A percentile compares a stretch with the other conserved stretches of the same genome.
phyloP scores from a whole-genome alignment of 2,797 vertebrate genomes.

The Myotis daubentonii region DNA sequence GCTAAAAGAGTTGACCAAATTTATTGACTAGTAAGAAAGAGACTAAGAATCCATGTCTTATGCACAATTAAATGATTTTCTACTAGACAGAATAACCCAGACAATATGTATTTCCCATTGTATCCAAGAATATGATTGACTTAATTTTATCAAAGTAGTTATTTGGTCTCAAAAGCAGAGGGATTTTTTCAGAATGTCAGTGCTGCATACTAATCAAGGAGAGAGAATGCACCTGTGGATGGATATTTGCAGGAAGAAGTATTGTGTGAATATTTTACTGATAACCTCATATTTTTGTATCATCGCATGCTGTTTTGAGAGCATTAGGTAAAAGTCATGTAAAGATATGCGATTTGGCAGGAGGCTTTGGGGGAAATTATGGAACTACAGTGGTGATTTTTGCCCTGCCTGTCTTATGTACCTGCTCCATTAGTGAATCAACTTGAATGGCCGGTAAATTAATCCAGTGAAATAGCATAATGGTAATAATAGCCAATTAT shows the following conservation, averaged over 20 bases:
- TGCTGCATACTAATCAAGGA: neutral
- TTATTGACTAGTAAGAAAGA: neutral
- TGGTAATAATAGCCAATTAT: slow-evolving; percentile 82
- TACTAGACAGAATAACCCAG: neutral
- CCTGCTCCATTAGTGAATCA: slow-evolving; percentile 77
- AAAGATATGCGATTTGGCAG: slow-evolving; percentile 69
- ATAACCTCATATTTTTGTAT: slow-evolving; percentile 75
- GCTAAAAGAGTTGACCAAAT: neutral
- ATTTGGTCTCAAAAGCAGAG: slow-evolving; percentile 25
- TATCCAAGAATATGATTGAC: neutral
- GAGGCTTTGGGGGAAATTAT: slow-evolving; percentile 62
- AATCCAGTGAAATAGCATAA: slow-evolving; percentile 71
- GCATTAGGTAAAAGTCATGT: slow-evolving; percentile 74
- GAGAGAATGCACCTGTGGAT: neutral
- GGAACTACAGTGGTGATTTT: slow-evolving; percentile 55
- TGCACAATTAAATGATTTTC: slow-evolving; percentile 1
- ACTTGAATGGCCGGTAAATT: slow-evolving; percentile 78
- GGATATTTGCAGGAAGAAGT: slow-evolving; percentile 46
- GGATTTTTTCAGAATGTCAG: slow-evolving; percentile 34
- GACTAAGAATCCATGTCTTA: neutral
- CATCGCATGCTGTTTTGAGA: slow-evolving; percentile 70
- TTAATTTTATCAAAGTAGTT: slow-evolving; percentile 47
- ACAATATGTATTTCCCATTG: neutral
- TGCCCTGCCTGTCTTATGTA: slow-evolving; percentile 34
- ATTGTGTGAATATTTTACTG: slow-evolving; percentile 71